Percentiles rank a stretch among this genome's conserved stretches.
Conservation (phyloP, 2,113 vertebrate species). For the Cyprinus carpio region DNA sequence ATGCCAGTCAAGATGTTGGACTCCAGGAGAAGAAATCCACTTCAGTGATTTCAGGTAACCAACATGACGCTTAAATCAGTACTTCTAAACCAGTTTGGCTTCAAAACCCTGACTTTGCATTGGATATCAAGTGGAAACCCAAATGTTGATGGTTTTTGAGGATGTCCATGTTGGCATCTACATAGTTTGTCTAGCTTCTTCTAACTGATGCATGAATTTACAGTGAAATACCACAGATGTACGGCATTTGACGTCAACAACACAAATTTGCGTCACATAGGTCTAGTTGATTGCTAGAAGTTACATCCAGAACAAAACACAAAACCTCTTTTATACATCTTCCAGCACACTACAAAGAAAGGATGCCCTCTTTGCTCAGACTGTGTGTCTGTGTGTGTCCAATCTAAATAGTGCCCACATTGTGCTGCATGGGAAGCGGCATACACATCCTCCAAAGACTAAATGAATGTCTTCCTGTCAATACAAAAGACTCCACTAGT, state of each 20-base stretch:
- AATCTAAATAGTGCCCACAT: conserved; percentile 33
- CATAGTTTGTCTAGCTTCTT: neutral
- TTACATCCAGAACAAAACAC: neutral
- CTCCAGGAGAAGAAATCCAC: conserved; percentile 20
- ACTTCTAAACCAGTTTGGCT: no score
- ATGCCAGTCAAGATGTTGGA: conserved; percentile 46
- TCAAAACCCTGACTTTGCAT: neutral
- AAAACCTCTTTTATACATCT: conserved; percentile 3
- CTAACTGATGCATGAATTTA: neutral
- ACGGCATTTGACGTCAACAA: neutral
- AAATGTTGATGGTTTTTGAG: neutral
- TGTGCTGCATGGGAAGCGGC: conserved; percentile 9
- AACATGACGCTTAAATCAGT: no score
- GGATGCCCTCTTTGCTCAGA: conserved; percentile 11
- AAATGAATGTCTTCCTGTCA: conserved; percentile 52
- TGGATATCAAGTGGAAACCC: neutral
- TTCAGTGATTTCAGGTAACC: conserved; percentile 23
- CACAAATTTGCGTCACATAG: neutral
- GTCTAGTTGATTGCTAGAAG: neutral
- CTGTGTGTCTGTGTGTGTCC: neutral
- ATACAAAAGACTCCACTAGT: conserved; percentile 27
- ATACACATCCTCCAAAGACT: conserved; percentile 17
- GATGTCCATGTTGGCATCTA: neutral
- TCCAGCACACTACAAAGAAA: neutral
- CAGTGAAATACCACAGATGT: neutral